Evolutionary conservation across 1,140 invertebrate species (phyloP).

Genomic region (silkworm (Bombyx mori)): DNA sequence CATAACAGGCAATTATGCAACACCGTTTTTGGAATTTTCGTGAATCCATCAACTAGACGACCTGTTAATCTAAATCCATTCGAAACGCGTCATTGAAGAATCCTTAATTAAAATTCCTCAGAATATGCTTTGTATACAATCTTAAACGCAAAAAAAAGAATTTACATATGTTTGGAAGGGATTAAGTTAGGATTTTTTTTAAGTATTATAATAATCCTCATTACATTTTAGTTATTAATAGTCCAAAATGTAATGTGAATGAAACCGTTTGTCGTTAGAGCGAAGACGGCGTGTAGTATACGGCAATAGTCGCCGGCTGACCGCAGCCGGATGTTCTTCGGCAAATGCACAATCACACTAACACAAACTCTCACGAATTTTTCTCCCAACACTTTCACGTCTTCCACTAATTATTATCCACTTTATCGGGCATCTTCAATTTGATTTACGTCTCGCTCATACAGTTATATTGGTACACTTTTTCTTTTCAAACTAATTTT

Average conservation of each 20-base stretch:
- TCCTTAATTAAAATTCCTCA: neutral
- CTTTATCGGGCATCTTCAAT: conserved; percentile 71
- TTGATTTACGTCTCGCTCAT: conserved; percentile 66
- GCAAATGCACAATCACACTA: conserved; percentile 68
- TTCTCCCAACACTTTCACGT: conserved; percentile 69
- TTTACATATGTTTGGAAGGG: neutral
- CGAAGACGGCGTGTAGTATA: no score
- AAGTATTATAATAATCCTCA: no score
- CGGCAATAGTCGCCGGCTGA: neutral
- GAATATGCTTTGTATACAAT: no score
- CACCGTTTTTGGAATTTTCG: conserved; percentile 16
- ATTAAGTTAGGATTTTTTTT: neutral
- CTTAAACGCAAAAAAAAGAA: neutral
- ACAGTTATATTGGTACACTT: conserved; percentile 62
- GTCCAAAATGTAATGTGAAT: no score
- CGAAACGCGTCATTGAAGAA: conserved; percentile 2
- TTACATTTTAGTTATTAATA: no score
- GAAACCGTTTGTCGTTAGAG: no score
- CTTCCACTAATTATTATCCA: conserved; percentile 71
- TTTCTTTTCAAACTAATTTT: conserved; percentile 57
- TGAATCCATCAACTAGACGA: conserved; percentile 10
- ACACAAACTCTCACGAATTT: conserved; percentile 69
- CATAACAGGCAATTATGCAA: conserved; percentile 6
- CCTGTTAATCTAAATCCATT: conserved; percentile 5
- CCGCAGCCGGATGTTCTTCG: conserved; percentile 57